These are phyloP conservation scores for Paracentrotus lividus DNA, from an alignment of 53 echinoderm and acorn worm genomes.

Conservation along the genomic window DNA sequence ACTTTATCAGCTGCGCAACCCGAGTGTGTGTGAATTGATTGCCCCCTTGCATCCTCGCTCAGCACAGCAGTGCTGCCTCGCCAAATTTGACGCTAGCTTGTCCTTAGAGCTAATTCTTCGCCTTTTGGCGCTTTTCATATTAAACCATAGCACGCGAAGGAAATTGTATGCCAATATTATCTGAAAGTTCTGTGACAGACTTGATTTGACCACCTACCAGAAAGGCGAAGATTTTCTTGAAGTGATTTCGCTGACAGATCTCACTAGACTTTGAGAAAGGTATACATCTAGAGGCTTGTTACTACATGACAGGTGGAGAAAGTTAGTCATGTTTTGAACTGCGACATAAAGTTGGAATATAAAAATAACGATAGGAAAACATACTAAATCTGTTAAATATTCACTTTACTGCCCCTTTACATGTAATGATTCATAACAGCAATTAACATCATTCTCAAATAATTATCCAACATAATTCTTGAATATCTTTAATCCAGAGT, in stretches of 20 bases:
- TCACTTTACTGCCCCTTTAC: too few species aligned
- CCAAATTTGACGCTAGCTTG: constrained; percentile 53
- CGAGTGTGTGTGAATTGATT: constrained; percentile 18
- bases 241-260: constrained; percentile 56
- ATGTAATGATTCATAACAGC: too few species aligned
- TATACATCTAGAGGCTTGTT: neutral
- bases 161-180: constrained; percentile 57
- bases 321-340: neutral
- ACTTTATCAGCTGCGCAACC: neutral
- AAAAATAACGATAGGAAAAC: too few species aligned
- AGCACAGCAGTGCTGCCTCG: neutral
- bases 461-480: too few species aligned
- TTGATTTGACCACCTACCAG: constrained; percentile 56
- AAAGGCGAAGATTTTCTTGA: neutral
- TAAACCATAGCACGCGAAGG: constrained; percentile 60
- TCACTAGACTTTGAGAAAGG: neutral
- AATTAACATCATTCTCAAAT: too few species aligned
- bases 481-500: too few species aligned
- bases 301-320: neutral
- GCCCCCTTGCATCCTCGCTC: constrained; percentile 17
- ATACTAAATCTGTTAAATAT: too few species aligned
- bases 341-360: too few species aligned
- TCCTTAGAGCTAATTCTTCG: neutral
- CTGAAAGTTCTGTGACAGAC: constrained; percentile 48
- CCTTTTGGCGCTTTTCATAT: constrained; percentile 58